A percentile compares a stretch with the other conserved stretches of the same genome.
Conservation (phyloP, 2,113 vertebrate species). For the Sylvicapra grimmia region DNA sequence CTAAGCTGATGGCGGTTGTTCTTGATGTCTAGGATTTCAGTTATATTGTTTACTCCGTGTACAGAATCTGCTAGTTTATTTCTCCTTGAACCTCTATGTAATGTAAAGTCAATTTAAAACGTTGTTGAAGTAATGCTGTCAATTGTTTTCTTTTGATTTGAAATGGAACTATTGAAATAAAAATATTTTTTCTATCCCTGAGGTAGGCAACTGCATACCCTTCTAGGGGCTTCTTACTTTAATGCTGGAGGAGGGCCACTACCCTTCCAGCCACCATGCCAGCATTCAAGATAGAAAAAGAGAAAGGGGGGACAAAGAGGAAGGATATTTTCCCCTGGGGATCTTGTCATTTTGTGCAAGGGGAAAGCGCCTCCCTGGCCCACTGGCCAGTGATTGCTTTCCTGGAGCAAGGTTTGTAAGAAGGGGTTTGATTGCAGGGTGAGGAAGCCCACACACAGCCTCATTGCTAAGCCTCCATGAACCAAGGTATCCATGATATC, state of each 20-base stretch:
- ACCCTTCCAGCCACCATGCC: not conserved
- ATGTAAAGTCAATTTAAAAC: not conserved
- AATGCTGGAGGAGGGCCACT: not conserved
- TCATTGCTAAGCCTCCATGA: not conserved
- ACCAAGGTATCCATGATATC: not conserved
- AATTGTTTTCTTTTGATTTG: not conserved
- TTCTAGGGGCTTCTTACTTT: not conserved
- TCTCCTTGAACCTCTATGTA: not conserved
- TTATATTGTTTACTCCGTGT: not conserved
- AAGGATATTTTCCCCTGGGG: not conserved
- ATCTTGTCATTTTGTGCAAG: not conserved
- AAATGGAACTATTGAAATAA: constrained; percentile 27
- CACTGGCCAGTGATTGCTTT: not conserved
- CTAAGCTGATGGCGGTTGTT: not conserved
- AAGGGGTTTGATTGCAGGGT: not conserved
- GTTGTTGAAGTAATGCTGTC: not conserved
- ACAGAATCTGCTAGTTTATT: not conserved
- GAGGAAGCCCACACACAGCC: not conserved
- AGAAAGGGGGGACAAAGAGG: not conserved
- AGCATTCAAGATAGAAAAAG: not conserved
- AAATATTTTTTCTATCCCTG: not conserved
- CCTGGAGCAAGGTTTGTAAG: not conserved
- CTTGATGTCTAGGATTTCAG: not conserved
- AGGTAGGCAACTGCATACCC: not conserved
- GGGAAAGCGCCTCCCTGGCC: not conserved